A percentile compares a stretch with the other conserved stretches of the same genome.
Evolutionary conservation across 1,140 invertebrate species (phyloP).

Genomic region (Panagrolaimus sp.): DNA sequence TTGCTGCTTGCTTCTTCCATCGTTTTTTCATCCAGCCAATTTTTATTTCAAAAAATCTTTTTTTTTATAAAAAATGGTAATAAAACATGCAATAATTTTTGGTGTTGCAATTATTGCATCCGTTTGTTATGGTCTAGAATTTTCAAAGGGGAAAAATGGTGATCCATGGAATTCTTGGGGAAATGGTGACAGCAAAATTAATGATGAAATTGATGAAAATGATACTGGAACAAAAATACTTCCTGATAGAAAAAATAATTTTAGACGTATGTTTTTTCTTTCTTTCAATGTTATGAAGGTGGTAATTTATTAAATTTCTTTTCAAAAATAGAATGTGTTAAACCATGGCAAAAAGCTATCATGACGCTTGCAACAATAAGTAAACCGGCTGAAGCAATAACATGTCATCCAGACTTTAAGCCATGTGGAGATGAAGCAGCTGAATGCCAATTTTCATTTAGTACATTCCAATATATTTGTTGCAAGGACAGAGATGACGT

Average conservation of each 20-base stretch:
- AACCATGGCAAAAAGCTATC: slow-evolving; percentile 23
- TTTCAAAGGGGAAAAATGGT: not conserved
- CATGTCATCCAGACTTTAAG: slow-evolving; percentile 23
- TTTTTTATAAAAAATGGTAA: no score
- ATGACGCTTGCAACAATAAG: slow-evolving; percentile 20
- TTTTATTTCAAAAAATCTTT: no score
- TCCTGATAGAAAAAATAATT: not conserved
- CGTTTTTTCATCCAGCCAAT: no score
- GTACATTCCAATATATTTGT: slow-evolving; percentile 24
- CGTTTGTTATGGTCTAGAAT: not conserved
- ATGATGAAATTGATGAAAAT: not conserved
- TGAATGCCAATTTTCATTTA: slow-evolving; percentile 29
- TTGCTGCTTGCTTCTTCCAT: no score
- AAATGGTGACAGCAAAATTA: slow-evolving; percentile 9
- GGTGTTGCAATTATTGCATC: no score
- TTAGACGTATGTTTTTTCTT: slow-evolving; percentile 14
- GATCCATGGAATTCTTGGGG: slow-evolving; percentile 14
- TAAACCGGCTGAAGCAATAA: slow-evolving; percentile 12
- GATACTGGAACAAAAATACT: not conserved
- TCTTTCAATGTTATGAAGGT: not conserved
- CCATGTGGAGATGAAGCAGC: slow-evolving; percentile 18
- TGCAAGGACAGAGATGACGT: slow-evolving; percentile 23
- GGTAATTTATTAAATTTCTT: slow-evolving; percentile 1
- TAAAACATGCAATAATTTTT: no score
- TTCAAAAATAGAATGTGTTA: slow-evolving; percentile 22